Evolutionary conservation across 2,888 invertebrate genomes (phyloP).

Genomic region (Anarsia innoxiella): DNA sequence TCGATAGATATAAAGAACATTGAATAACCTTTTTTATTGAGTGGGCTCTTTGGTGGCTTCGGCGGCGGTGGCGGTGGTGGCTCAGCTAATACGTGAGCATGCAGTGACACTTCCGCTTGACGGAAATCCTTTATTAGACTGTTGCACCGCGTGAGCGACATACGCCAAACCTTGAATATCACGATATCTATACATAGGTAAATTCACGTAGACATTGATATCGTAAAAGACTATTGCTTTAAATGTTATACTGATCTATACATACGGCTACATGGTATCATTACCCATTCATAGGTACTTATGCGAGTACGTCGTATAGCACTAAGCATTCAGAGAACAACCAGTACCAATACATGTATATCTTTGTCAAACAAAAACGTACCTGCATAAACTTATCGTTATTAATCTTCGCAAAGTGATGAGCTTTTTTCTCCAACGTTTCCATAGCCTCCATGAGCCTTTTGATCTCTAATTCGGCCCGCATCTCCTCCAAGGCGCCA

Average conservation of each 20-base stretch:
- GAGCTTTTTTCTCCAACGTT: conserved; percentile 81
- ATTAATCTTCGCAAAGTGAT: conserved; percentile 78
- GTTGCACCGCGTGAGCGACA: conserved; percentile 44
- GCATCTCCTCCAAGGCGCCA: conserved; percentile 78
- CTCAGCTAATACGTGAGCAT: conserved; percentile 59
- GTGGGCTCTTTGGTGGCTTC: conserved; percentile 45
- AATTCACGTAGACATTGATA: too few relatives aligned
- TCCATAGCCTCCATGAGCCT: conserved; percentile 79
- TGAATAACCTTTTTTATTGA: conserved; percentile 24
- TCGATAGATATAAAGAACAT: too few relatives aligned
- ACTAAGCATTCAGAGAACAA: too few relatives aligned
- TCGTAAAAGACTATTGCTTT: too few relatives aligned
- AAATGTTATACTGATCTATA: too few relatives aligned
- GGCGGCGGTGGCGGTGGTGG: conserved; percentile 52
- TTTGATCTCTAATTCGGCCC: conserved; percentile 80
- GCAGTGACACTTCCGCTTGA: conserved; percentile 53
- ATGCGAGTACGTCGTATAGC: too few relatives aligned
- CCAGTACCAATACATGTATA: too few relatives aligned
- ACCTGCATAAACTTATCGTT: conserved; percentile 75
- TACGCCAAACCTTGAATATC: conserved; percentile 64
- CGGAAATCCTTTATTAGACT: conserved; percentile 40
- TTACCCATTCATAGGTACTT: too few relatives aligned
- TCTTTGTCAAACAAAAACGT: neutral
- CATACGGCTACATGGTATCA: too few relatives aligned
- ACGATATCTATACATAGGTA: too few relatives aligned